Conservation (phyloP, 2,797 vertebrate species). For the Sebastes jordani region DNA sequence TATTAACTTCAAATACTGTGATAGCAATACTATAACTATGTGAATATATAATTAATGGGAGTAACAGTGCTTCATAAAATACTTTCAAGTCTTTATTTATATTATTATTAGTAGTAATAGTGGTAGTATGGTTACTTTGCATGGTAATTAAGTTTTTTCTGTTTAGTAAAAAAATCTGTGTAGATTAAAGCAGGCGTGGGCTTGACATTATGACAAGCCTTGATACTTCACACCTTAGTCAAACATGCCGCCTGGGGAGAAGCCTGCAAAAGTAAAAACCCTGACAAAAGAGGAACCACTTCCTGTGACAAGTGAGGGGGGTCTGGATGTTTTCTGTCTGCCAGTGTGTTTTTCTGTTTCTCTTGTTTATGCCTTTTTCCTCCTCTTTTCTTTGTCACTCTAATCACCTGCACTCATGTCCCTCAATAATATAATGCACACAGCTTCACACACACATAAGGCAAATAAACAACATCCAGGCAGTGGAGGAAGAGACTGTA, state of each 20-base stretch:
- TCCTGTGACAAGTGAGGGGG: constrained; percentile 45
- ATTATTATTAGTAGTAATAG: not conserved
- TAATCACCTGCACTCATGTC: constrained; percentile 13
- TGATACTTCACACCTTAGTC: constrained; percentile 50
- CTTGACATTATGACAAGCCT: constrained; percentile 28
- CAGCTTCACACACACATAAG: not conserved
- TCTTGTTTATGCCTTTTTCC: not conserved
- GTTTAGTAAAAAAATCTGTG: not conserved
- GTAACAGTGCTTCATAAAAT: not conserved
- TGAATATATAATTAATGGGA: not conserved
- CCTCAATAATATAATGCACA: not conserved
- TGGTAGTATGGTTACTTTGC: not conserved
- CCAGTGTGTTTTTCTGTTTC: not conserved
- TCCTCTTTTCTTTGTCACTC: not conserved
- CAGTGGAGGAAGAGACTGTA: not conserved
- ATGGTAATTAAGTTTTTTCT: not conserved
- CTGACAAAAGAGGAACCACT: constrained; percentile 37
- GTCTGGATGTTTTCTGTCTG: constrained; percentile 25
- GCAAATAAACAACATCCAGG: not conserved
- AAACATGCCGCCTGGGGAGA: constrained; percentile 31
- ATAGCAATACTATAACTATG: not conserved
- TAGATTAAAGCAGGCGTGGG: constrained; percentile 18
- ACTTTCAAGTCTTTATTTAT: too few species aligned
- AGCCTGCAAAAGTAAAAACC: constrained; percentile 29
- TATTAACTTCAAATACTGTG: not conserved